A percentile compares a stretch with the other conserved stretches of the same genome.
Conservation (phyloP, 2,888 invertebrate genomes). For the Cheilosia pagana region DNA sequence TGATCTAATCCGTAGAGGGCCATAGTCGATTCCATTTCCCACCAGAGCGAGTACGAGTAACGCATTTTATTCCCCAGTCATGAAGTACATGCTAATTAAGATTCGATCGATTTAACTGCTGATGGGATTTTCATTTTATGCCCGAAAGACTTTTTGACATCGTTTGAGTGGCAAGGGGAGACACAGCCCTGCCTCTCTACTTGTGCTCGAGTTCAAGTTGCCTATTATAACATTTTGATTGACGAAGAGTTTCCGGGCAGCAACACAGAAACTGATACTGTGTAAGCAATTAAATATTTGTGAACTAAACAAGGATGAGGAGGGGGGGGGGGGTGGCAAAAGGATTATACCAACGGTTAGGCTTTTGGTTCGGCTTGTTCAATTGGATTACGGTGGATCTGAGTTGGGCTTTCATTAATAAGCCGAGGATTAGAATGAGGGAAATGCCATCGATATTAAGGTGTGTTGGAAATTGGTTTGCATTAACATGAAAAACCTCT, state of each 20-base stretch:
- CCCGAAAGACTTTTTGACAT: slow-evolving; percentile 52
- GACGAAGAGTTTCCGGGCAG: slow-evolving; percentile 44
- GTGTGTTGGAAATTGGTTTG: slow-evolving; percentile 28
- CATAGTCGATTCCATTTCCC: slow-evolving; percentile 18
- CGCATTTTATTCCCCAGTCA: slow-evolving; percentile 38
- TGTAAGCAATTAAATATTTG: slow-evolving; percentile 63
- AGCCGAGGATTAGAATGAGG: too few species aligned
- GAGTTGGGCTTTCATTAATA: slow-evolving; percentile 44
- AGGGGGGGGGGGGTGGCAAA: slow-evolving; percentile 28
- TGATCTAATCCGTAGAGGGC: slow-evolving; percentile 65
- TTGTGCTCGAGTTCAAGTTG: slow-evolving; percentile 25
- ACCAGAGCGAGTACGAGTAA: neutral
- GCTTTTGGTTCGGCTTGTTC: slow-evolving; percentile 58
- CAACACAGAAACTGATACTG: slow-evolving; percentile 51
- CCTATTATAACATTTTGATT: slow-evolving; percentile 34
- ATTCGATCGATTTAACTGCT: slow-evolving; percentile 71
- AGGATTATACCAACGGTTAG: slow-evolving; percentile 60
- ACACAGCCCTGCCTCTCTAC: slow-evolving; percentile 10
- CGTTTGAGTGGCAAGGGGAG: slow-evolving; percentile 2
- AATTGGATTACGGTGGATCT: slow-evolving; percentile 59
- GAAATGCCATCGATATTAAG: slow-evolving; percentile 21
- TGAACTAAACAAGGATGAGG: slow-evolving; percentile 26
- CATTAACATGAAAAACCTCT: slow-evolving; percentile 55
- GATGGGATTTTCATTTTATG: slow-evolving; percentile 68
- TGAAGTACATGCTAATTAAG: slow-evolving; percentile 66